A percentile compares a stretch with the other conserved stretches of the same genome.
Conservation (phyloP, 2,113 vertebrate species). For the Leucopsar rothschildi region DNA sequence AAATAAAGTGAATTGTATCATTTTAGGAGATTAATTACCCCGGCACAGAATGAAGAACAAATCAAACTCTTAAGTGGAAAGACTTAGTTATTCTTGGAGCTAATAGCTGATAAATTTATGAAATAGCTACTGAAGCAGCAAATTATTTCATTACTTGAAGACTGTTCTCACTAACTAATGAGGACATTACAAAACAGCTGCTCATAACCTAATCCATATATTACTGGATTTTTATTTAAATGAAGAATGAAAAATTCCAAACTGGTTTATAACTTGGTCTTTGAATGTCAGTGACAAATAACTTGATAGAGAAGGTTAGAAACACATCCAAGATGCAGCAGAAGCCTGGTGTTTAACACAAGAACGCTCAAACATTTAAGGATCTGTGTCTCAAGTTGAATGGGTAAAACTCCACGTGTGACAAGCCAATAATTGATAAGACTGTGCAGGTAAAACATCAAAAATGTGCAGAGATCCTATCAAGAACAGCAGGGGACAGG, state of each 20-base stretch:
- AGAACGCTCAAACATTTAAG: background rate
- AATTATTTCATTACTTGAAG: background rate
- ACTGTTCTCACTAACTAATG: background rate
- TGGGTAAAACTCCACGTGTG: background rate
- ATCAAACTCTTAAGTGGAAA: background rate
- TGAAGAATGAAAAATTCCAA: background rate
- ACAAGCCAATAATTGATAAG: background rate
- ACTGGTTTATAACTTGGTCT: background rate
- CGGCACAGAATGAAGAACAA: conserved; percentile 6
- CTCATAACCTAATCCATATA: background rate
- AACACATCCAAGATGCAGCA: background rate
- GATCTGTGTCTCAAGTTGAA: background rate
- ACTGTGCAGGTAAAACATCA: background rate
- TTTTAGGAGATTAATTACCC: background rate
- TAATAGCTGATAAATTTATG: conserved; percentile 21
- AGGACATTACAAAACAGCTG: background rate
- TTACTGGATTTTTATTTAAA: background rate
- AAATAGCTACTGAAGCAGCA: conserved; percentile 17
- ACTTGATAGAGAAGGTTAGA: background rate
- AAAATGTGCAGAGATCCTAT: background rate
- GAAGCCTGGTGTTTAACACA: background rate
- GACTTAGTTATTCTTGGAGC: background rate
- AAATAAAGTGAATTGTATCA: background rate
- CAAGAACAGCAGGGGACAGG: background rate
- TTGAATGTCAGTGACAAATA: background rate